Evolutionary conservation across 2,113 vertebrate genomes (phyloP), one percentile per base, ranked within the genome.

Genomic region (Entosphenus tridentatus): DNA sequence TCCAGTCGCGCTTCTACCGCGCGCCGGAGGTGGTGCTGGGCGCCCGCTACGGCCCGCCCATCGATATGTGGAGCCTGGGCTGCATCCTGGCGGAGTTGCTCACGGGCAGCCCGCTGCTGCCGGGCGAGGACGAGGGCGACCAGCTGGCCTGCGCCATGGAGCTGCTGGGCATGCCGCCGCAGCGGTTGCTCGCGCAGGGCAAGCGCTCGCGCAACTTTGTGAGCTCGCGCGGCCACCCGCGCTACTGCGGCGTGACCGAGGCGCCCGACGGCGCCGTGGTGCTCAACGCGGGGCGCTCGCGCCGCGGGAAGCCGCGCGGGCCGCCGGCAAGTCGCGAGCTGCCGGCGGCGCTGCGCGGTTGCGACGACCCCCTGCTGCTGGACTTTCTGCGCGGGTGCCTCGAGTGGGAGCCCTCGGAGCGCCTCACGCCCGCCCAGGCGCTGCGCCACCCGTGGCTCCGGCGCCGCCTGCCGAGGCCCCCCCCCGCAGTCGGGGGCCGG

Each of bases 51-150:
- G 92, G 92, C 73, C 89, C 95, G 55, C 83, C 93, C 9, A 98
- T 98, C 18, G 93, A 98, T 72, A 92, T 98, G 81, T 98, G 93
- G 93, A 96, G 90, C 77, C 95, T 98, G 56, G 93, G 93, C 74
- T 98, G 93, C 68, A 98, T 98, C 17, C 82, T 98, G 59, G 88
- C 87, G 1, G 93, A 98, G 76, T 82, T 98, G 12, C 77, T 95
- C 71, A 96, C 91, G 1, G 93, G 93, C 11, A 90, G 89, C 76
- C 93, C 92, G 16, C 78, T 97, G 71, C 96, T 98, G 72, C 92
- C 93, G 0, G 93, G 93, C 0, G 89, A 97, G 77, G 93, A 98
- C 3, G 93, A 98, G 77, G 86, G 83, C 2, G 93, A 98, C 78
- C 93, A 98, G n/a, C 75, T 98, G 77, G 93, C 93, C 72, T 98